phyloP scores from a whole-genome alignment of 2,888 invertebrate species.

The Dryococelus australis region DNA sequence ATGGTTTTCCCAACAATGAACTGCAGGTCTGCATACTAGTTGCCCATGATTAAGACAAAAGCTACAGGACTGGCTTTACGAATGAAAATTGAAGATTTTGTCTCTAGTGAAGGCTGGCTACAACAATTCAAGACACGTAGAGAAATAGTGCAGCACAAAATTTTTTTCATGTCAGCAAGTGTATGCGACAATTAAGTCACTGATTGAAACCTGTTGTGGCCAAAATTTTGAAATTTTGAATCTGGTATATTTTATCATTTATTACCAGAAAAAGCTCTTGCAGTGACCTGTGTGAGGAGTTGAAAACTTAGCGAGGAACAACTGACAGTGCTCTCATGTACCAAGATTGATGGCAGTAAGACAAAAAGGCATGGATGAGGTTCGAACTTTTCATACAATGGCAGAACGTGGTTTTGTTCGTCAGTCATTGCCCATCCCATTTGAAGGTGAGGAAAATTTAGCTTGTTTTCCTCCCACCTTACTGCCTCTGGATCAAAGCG shows the following conservation, averaged over 20 bases:
- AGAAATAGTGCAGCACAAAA: background rate
- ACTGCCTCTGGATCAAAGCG: conserved; percentile 20
- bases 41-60: background rate
- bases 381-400: conserved; percentile 10
- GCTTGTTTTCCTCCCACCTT: conserved; percentile 29
- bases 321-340: background rate
- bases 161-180: background rate
- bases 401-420: conserved; percentile 34
- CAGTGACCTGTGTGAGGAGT: background rate
- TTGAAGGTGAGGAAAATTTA: conserved; percentile 28
- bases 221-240: background rate
- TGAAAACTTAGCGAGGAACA: conserved; percentile 21
- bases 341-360: conserved; percentile 33
- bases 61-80: background rate
- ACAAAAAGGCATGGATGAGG: conserved; percentile 31
- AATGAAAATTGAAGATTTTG: background rate
- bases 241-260: conserved; percentile 11
- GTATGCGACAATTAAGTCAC: background rate
- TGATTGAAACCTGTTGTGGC: background rate
- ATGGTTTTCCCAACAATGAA: background rate
- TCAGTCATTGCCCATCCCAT: conserved; percentile 34
- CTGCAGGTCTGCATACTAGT: background rate
- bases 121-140: background rate
- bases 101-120: background rate
- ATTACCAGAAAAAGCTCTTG: background rate